phyloP scores from a whole-genome alignment of 2,888 invertebrate species.

The Acrobasis suavella region DNA sequence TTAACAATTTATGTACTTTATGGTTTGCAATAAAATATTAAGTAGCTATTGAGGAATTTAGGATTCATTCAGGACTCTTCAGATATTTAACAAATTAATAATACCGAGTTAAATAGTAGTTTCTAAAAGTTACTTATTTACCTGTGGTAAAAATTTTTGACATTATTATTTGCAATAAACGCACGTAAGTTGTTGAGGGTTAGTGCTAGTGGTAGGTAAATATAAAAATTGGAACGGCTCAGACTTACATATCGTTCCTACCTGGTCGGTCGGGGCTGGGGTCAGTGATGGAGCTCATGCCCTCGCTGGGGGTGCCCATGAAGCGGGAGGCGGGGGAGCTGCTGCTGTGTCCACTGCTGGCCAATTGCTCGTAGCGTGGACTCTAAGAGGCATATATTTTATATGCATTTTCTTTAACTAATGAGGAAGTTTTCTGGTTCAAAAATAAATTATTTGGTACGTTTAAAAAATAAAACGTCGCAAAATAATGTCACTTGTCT shows the following conservation, averaged over 20 bases:
- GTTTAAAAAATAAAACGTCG: too few species aligned
- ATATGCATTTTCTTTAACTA: neutral
- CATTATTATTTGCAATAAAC: neutral
- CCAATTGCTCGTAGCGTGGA: conserved; percentile 77
- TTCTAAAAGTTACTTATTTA: too few species aligned
- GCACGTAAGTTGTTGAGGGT: neutral
- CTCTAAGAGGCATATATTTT: conserved; percentile 50
- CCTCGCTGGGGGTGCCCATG: conserved; percentile 70
- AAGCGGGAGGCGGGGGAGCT: conserved; percentile 68
- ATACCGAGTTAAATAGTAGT: too few species aligned
- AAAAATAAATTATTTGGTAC: too few species aligned
- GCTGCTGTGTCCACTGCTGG: conserved; percentile 76
- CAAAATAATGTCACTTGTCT: too few species aligned
- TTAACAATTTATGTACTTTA: too few species aligned
- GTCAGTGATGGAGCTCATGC: conserved; percentile 67
- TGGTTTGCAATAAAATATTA: too few species aligned
- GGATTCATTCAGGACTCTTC: too few species aligned
- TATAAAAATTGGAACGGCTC: conserved; percentile 77
- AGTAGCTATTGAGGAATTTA: too few species aligned
- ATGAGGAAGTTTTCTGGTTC: too few species aligned
- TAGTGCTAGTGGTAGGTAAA: conserved; percentile 45
- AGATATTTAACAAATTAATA: too few species aligned
- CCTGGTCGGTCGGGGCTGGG: conserved; percentile 78
- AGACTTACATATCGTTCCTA: conserved; percentile 82
- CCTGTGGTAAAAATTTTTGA: too few species aligned